A percentile compares a stretch with the other conserved stretches of the same genome.
phyloP scores from a whole-genome alignment of 2,113 vertebrate genomes.

The Asarcornis scutulata region DNA sequence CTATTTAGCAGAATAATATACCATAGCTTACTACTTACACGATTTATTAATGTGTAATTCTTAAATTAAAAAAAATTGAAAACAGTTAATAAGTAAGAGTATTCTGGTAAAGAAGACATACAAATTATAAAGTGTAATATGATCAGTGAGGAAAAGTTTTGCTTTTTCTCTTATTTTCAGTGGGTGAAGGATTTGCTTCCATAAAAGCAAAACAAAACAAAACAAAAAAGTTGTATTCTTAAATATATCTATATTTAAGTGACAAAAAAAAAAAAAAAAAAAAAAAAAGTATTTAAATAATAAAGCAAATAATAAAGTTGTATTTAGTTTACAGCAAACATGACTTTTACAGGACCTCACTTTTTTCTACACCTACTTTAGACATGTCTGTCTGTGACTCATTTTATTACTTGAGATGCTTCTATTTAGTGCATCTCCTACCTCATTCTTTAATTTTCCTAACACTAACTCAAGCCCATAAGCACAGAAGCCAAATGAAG shows the following conservation, averaged over 20 bases:
- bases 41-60: conserved; percentile 63
- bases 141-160: background rate
- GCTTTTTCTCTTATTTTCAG: background rate
- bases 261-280: background rate
- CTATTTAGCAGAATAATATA: background rate
- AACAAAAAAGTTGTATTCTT: background rate
- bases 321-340: background rate
- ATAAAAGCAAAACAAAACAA: background rate
- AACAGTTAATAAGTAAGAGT: conserved; percentile 18
- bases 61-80: conserved; percentile 52
- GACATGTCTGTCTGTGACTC: background rate
- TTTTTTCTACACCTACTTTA: background rate
- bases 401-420: background rate
- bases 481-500: conserved; percentile 60
- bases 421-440: background rate
- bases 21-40: conserved; percentile 8
- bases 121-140: conserved; percentile 15
- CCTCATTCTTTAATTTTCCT: conserved; percentile 58
- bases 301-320: background rate
- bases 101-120: conserved; percentile 23
- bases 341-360: background rate
- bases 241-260: background rate
- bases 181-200: background rate
- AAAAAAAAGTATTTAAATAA: background rate
- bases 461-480: conserved; percentile 51